These are phyloP conservation scores for Sipha maydis DNA, from an alignment of 2,888 invertebrate genomes.

Conservation along the genomic window DNA sequence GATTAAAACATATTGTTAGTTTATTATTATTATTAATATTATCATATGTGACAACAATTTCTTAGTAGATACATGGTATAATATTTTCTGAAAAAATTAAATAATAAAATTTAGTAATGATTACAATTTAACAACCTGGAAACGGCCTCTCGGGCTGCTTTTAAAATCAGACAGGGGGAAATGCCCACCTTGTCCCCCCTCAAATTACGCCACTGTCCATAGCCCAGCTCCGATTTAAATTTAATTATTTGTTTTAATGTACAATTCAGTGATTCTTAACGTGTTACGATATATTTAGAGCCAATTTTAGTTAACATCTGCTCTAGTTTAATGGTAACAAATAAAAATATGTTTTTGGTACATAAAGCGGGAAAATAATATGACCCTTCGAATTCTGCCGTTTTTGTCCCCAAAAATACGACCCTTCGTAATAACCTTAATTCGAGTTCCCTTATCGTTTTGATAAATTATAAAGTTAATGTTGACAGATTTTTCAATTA, in stretches of 20 bases:
- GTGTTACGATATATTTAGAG: not conserved
- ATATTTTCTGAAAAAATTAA: too few relatives aligned
- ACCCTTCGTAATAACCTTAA: constrained; percentile 29
- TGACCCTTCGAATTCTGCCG: constrained; percentile 20
- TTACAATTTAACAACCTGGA: too few relatives aligned
- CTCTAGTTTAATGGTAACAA: constrained; percentile 24
- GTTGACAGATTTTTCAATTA: not conserved
- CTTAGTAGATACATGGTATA: too few relatives aligned
- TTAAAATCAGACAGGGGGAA: too few relatives aligned
- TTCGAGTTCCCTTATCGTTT: not conserved
- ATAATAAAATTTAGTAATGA: too few relatives aligned
- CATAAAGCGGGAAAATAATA: constrained; percentile 50
- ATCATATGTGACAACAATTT: too few relatives aligned
- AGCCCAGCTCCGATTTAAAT: not conserved
- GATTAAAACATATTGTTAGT: too few relatives aligned
- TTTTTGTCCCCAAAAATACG: constrained; percentile 41
- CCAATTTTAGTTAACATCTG: constrained; percentile 45
- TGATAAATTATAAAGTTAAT: not conserved
- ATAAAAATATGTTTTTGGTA: constrained; percentile 26
- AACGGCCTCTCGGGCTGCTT: too few relatives aligned
- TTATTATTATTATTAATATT: too few relatives aligned
- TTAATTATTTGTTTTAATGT: constrained; percentile 6
- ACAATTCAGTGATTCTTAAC: not conserved
- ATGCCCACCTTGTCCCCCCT: too few relatives aligned
- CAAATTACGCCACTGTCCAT: too few relatives aligned